Conservation (phyloP, 37 sponge, comb jelly and placozoan species). For the Ephydatia muelleri region DNA sequence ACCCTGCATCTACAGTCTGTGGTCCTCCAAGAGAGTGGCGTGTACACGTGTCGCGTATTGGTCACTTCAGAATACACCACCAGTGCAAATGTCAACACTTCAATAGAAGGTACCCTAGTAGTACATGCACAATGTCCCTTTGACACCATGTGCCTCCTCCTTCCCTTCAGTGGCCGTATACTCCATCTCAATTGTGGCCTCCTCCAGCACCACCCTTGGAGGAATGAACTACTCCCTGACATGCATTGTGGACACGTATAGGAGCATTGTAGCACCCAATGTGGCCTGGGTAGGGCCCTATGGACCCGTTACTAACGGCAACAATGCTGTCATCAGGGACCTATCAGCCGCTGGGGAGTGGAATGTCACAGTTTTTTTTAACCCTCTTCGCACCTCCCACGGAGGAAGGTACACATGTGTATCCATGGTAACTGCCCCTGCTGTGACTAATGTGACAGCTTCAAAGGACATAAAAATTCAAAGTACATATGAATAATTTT, state of each 20-base stretch:
- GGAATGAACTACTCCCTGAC: background rate
- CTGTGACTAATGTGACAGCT: background rate
- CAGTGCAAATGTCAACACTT: background rate
- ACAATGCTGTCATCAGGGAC: background rate
- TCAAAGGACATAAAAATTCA: background rate
- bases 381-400: background rate
- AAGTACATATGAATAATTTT: no score
- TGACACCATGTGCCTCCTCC: background rate
- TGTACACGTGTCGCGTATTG: background rate
- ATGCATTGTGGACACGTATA: background rate
- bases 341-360: no score
- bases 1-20: background rate
- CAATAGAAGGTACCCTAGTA: background rate
- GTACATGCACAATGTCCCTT: background rate
- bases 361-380: background rate
- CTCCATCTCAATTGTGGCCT: background rate
- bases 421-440: background rate
- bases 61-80: background rate
- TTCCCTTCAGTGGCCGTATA: background rate
- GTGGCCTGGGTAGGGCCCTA: background rate
- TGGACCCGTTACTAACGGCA: background rate
- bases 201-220: background rate
- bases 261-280: background rate
- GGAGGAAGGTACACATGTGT: slow-evolving; percentile 11
- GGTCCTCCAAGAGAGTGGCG: background rate